Conservation (phyloP, 2,113 vertebrate genomes). For the Paralichthys olivaceus region DNA sequence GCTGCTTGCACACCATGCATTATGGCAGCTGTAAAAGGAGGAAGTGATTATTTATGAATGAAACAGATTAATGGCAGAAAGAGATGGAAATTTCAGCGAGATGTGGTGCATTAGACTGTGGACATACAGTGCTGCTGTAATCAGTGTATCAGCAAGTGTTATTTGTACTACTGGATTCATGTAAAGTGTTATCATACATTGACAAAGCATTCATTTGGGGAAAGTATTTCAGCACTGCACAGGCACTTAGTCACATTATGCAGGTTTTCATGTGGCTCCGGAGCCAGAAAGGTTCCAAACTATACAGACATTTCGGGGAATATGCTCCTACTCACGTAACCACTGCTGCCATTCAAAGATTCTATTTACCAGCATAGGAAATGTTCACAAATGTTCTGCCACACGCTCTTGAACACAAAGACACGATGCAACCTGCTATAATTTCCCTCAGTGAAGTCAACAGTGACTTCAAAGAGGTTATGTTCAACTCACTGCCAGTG, state of each 20-base stretch:
- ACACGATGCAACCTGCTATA: conserved; percentile 16
- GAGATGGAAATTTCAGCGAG: conserved; percentile 40
- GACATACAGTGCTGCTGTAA: conserved; percentile 5
- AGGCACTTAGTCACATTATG: conserved; percentile 25
- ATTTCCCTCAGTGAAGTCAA: conserved; percentile 31
- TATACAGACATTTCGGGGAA: not conserved
- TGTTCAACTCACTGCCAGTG: conserved; percentile 9
- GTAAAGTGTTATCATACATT: conserved; percentile 24
- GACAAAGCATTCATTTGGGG: conserved; percentile 15
- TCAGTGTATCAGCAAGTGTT: conserved; percentile 28
- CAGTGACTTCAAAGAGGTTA: conserved; percentile 64
- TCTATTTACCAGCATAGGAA: not conserved
- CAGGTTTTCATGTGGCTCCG: not conserved
- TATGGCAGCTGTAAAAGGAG: conserved; percentile 57
- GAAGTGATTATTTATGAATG: conserved; percentile 80
- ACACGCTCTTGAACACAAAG: conserved; percentile 5
- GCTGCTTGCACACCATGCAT: conserved; percentile 54
- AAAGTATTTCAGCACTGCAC: conserved; percentile 29
- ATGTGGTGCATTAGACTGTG: conserved; percentile 44
- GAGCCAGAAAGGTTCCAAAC: conserved; percentile 16
- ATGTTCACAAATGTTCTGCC: conserved; percentile 4
- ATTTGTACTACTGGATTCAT: conserved; percentile 21
- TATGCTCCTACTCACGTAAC: conserved; percentile 2
- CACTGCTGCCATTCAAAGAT: conserved; percentile 1
- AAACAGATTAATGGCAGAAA: conserved; percentile 42